Percentiles rank a stretch among this genome's conserved stretches.
phyloP scores from a whole-genome alignment of 1,140 invertebrate genomes.

The Calosoma granatense region DNA sequence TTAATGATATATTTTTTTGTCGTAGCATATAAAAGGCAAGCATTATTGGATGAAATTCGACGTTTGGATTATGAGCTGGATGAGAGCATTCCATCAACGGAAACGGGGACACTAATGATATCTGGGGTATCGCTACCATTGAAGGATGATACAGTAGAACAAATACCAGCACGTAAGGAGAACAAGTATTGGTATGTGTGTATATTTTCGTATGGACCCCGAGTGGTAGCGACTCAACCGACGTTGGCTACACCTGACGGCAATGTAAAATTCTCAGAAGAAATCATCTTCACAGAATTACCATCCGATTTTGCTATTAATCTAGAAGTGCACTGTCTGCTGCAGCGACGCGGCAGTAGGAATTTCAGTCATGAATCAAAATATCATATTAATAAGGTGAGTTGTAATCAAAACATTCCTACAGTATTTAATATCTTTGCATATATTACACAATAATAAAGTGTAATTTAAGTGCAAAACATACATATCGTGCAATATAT shows the following conservation, averaged over 20 bases:
- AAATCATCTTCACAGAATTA: conserved; percentile 25
- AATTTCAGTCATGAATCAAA: conserved; percentile 22
- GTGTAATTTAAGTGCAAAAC: background rate
- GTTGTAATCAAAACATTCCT: background rate
- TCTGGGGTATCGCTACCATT: background rate
- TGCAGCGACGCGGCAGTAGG: background rate
- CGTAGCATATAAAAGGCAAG: conserved; percentile 19
- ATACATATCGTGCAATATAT: background rate
- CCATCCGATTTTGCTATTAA: conserved; percentile 28
- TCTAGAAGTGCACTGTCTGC: conserved; percentile 22
- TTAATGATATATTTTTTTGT: no score
- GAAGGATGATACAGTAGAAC: conserved; percentile 1
- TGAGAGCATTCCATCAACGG: background rate
- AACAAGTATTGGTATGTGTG: conserved; percentile 24
- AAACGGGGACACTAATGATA: background rate
- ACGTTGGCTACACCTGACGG: conserved; percentile 17
- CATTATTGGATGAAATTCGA: conserved; percentile 26
- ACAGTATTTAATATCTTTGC: background rate
- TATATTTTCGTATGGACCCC: conserved; percentile 23
- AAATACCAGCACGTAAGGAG: conserved; percentile 8
- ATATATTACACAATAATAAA: background rate
- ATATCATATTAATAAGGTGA: conserved; percentile 23
- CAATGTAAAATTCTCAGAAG: conserved; percentile 23
- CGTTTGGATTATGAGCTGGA: conserved; percentile 12
- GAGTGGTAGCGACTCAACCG: conserved; percentile 28